These are phyloP conservation scores for Mionectes macconnelli DNA, from an alignment of 2,113 vertebrate species.

Conservation along the genomic window DNA sequence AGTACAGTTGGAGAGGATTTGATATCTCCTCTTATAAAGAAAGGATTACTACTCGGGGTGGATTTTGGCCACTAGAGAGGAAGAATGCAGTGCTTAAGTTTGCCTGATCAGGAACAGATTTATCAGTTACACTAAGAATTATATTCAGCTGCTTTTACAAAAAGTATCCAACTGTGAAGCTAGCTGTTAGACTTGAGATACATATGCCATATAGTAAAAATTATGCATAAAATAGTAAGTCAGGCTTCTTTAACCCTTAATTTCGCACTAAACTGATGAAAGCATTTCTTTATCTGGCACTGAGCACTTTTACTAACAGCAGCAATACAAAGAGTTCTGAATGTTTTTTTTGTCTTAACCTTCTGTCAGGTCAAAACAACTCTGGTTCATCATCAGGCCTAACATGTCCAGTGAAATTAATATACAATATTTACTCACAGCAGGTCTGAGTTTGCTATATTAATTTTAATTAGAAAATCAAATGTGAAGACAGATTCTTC, in stretches of 20 bases:
- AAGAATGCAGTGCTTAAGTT: neutral
- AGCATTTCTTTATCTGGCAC: neutral
- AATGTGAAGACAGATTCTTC: neutral
- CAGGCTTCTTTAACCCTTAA: neutral
- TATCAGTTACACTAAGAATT: neutral
- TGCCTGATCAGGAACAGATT: neutral
- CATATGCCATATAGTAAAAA: neutral
- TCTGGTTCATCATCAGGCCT: neutral
- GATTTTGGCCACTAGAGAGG: neutral
- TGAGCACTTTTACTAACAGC: neutral
- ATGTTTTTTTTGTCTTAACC: neutral
- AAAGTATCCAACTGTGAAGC: neutral
- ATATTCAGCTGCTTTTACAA: neutral
- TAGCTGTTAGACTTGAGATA: neutral
- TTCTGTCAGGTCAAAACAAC: neutral
- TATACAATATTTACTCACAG: neutral
- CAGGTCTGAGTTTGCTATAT: neutral
- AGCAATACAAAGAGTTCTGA: neutral
- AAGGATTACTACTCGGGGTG: neutral
- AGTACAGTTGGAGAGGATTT: neutral
- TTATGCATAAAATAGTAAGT: neutral
- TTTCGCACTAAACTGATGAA: neutral
- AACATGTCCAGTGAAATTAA: neutral
- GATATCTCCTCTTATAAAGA: neutral
- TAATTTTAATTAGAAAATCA: slow-evolving; percentile 16